Conservation (phyloP, 2,113 vertebrate genomes). For the Hemiscyllium ocellatum region DNA sequence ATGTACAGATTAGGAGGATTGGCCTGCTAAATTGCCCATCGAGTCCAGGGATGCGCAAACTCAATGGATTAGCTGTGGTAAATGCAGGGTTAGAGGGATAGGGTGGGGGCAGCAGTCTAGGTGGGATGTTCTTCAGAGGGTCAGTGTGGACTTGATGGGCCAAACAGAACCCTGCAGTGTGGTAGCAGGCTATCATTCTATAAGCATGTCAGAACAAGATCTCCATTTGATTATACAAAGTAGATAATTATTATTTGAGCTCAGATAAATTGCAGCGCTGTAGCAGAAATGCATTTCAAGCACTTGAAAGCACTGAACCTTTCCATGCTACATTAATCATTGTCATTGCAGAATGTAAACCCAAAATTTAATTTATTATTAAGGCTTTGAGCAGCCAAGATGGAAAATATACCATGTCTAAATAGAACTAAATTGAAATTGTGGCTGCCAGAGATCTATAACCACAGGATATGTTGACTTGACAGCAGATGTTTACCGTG, state of each 20-base stretch:
- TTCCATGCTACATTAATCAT: constrained; percentile 21
- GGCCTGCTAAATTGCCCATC: too few relatives aligned
- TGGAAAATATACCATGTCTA: neutral
- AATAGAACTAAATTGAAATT: neutral
- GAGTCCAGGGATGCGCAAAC: too few relatives aligned
- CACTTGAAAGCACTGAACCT: constrained; percentile 3
- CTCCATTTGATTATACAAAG: constrained; percentile 17
- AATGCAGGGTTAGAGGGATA: too few relatives aligned
- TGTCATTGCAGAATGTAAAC: neutral
- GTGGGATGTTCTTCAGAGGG: too few relatives aligned
- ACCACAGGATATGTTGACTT: neutral
- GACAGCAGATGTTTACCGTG: neutral
- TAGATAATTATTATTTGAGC: constrained; percentile 12
- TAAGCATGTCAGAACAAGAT: neutral
- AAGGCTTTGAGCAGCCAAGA: neutral
- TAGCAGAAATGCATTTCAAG: constrained; percentile 18
- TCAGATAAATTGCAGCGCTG: constrained; percentile 4
- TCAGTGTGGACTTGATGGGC: too few relatives aligned
- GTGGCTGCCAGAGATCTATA: neutral
- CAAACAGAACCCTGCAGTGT: too few relatives aligned
- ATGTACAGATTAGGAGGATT: too few relatives aligned
- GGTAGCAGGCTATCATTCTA: too few relatives aligned
- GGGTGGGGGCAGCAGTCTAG: too few relatives aligned
- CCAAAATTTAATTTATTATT: constrained; percentile 20
- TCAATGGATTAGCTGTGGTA: too few relatives aligned